Evolutionary conservation across 2,113 vertebrate genomes (phyloP), one percentile per base, ranked within the genome.

Genomic region (Gallinago jamesoni): DNA sequence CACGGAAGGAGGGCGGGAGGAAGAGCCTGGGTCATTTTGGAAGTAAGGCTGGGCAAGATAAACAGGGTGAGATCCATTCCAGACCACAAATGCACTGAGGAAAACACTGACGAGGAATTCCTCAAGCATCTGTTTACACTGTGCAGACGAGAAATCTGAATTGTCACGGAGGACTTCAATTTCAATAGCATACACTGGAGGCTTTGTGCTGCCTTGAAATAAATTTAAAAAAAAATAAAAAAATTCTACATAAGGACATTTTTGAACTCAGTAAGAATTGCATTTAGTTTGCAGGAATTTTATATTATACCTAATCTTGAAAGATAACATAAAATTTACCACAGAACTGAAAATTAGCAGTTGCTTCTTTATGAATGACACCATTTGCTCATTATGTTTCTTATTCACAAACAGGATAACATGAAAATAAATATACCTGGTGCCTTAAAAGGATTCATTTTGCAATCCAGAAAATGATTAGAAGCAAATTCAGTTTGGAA

Each of bases 401-500:
- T 82, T 82, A 91, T 82, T 91, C 57, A 81, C 66, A 78, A 95
- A 84, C 23, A 76, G 45, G 45, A 41, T 84, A 91, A 96, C 63
- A 76, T 17, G 74, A 89, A 96, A 96, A 75, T 66, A 87, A 96
- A 89, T 73, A 85, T 53, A 93, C 87, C 87, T 96, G 43, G 67
- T 66, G 50, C 43, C 53, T 87, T 91, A 89, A 87, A 91, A 94
- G 25, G 33, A 69, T 63, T 94, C 12, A 69, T 87, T 96, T 93
- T 81, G 73, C 52, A 94, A 94, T 84, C 50, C 37, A 39, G 30
- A 78, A 27, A 95, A 94, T 60, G 89, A 79, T 90, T 87, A 79
- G 4, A 30, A 93, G 41, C 17, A 84, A 96, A 96, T 91, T 91
- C 87, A 76, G 33, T 62, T 66, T 53, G 62, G 62, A 91, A 81